Percentiles rank a stretch among this genome's conserved stretches.
phyloP scores from a whole-genome alignment of 1,140 invertebrate genomes.

The Heliconius hermathena region DNA sequence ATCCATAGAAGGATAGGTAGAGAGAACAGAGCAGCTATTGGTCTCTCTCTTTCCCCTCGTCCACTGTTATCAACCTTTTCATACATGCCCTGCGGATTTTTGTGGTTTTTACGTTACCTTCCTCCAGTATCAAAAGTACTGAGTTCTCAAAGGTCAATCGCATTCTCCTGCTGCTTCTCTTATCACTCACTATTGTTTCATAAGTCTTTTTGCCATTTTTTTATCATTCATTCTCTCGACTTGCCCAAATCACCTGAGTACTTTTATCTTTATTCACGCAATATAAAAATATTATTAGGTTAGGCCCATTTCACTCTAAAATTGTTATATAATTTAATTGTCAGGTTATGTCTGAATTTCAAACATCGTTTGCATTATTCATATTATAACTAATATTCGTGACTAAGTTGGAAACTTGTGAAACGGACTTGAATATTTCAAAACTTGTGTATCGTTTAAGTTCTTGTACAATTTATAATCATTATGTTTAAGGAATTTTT shows the following conservation, averaged over 20 bases:
- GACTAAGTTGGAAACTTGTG: not conserved
- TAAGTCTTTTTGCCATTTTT: no score
- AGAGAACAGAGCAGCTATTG: not conserved
- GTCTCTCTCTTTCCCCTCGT: no score
- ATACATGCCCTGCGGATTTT: no score
- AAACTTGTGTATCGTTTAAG: not conserved
- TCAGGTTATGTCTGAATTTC: constrained; percentile 5
- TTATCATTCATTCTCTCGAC: no score
- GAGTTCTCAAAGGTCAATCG: no score
- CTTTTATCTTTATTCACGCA: no score
- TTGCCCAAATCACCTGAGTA: no score
- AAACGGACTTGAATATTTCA: not conserved
- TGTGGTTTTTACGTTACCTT: no score
- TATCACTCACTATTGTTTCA: no score
- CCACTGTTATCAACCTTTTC: no score
- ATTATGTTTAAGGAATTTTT: not conserved
- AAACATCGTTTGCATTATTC: constrained; percentile 3
- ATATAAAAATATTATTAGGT: not conserved
- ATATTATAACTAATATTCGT: constrained; percentile 3
- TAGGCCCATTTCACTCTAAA: not conserved
- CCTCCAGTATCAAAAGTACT: no score
- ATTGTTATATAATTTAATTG: not conserved
- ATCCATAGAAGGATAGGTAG: not conserved
- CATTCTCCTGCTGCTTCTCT: no score
- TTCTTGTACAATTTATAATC: not conserved